Base-by-base conservation (phyloP, 2,888 invertebrate genomes). In the Gisinianus flammeolus region DNA sequence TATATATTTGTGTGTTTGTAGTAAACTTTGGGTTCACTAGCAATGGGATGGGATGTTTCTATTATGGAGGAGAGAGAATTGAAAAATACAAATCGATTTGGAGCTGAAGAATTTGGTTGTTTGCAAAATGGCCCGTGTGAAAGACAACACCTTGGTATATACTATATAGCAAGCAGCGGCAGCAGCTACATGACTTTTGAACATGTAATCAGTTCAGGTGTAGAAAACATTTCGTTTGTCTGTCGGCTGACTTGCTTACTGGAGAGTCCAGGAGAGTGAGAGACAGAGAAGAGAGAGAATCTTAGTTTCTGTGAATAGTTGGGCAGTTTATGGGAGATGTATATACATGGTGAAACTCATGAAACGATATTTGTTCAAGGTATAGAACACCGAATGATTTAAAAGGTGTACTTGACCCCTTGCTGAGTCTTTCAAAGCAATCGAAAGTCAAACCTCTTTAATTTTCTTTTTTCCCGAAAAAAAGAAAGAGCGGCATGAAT, bases 351-450 rank as follows among this genome's bases (percentile, higher is more conserved):
- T 44, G 44, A 1, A 44, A n/a, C n/a, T 77, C 71, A 64, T 76
- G 80, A 78, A 76, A 77, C 69, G 80, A 80, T 81, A 81, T 81
- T 81, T 81, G 81, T 81, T 80, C 81, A 80, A 78, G 81, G 78
- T 69, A 79, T 69, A 77, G 70, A 73, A 72, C 62, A 62, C 67
- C 31, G 76, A 73, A 81, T 82, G 82, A 82, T 82, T 82, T 82
- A 81, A n/a, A 83, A 81, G 83, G 76, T 81, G 79, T 80, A 81
- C 81, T 83, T 83, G 83, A 83, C 81, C 84, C 82, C 84, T 80
- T 76, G 82, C 83, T 84, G 84, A 31, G 83, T 76, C 76, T 72
- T 77, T 83, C 84, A 84, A 84, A 81, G 81, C 83, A 80, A 81
- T 81, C 79, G 79, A 80, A 81, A 83, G 81, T 83, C 80, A 81